Conservation (phyloP, 2,113 vertebrate genomes). For the Caranx melampygus region DNA sequence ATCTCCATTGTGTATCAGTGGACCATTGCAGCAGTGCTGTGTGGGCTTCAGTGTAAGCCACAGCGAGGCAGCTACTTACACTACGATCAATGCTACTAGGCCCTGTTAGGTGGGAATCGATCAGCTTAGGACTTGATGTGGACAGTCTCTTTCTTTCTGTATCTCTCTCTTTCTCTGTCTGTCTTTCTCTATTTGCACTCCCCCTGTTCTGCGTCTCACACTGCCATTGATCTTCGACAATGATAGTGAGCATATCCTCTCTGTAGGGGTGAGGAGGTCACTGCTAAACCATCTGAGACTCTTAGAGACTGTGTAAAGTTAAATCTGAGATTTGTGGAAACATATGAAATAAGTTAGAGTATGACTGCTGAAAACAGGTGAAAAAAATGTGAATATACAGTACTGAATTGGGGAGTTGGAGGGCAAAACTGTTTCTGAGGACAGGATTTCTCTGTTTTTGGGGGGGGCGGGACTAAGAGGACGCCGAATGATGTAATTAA, state of each 20-base stretch:
- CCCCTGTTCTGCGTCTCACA: slow-evolving; percentile 47
- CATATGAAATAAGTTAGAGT: too few species aligned
- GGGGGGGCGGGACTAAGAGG: too few species aligned
- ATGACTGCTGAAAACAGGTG: too few species aligned
- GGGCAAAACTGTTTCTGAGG: too few species aligned
- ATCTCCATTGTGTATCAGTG: slow-evolving; percentile 36
- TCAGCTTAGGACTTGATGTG: slow-evolving; percentile 75
- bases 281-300: slow-evolving; percentile 41
- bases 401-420: too few species aligned
- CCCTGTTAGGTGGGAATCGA: slow-evolving; percentile 78
- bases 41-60: slow-evolving; percentile 68
- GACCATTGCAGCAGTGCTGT: slow-evolving; percentile 48
- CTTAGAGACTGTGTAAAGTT: not conserved
- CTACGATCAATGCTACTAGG: slow-evolving; percentile 78
- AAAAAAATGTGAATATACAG: too few species aligned
- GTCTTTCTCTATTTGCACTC: slow-evolving; percentile 58
- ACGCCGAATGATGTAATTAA: too few species aligned
- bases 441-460: too few species aligned
- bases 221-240: slow-evolving; percentile 61
- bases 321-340: too few species aligned
- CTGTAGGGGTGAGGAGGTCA: slow-evolving; percentile 45
- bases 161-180: slow-evolving; percentile 50
- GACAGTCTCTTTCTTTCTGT: slow-evolving; percentile 68
- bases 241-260: slow-evolving; percentile 61
- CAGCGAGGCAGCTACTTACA: slow-evolving; percentile 77